A percentile compares a stretch with the other conserved stretches of the same genome.
Evolutionary conservation across 2,888 invertebrate species (phyloP).

Genomic region (Proisotoma minuta): DNA sequence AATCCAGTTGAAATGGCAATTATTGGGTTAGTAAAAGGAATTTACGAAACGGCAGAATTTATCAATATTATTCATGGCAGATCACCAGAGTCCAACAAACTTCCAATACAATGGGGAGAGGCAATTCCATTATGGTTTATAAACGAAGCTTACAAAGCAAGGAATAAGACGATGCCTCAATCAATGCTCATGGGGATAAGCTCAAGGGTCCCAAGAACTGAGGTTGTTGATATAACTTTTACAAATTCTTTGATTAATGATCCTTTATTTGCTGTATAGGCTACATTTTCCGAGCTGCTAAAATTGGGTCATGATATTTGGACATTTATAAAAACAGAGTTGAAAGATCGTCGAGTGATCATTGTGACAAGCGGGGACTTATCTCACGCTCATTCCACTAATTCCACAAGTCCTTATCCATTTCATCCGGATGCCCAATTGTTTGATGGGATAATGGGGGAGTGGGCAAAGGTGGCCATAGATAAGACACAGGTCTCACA

Average conservation of each 20-base stretch:
- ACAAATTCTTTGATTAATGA: no score
- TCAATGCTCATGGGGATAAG: constrained; percentile 19
- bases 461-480: constrained; percentile 19
- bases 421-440: constrained; percentile 2
- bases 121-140: constrained; percentile 26
- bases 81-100: neutral
- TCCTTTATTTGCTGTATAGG: no score
- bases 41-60: no score
- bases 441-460: constrained; percentile 12
- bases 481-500: neutral
- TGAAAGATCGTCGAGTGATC: constrained; percentile 12
- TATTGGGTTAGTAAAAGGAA: no score
- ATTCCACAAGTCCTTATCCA: constrained; percentile 20
- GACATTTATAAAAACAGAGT: neutral
- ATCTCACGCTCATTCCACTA: constrained; percentile 25
- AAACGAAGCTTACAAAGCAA: constrained; percentile 11
- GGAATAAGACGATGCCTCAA: constrained; percentile 1
- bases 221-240: no score
- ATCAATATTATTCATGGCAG: neutral
- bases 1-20: neutral
- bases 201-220: no score
- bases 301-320: constrained; percentile 18
- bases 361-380: constrained; percentile 26
- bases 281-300: neutral
- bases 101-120: constrained; percentile 24